Base-by-base conservation (phyloP, 2,113 vertebrate species). In the Shinisaurus crocodilurus region DNA sequence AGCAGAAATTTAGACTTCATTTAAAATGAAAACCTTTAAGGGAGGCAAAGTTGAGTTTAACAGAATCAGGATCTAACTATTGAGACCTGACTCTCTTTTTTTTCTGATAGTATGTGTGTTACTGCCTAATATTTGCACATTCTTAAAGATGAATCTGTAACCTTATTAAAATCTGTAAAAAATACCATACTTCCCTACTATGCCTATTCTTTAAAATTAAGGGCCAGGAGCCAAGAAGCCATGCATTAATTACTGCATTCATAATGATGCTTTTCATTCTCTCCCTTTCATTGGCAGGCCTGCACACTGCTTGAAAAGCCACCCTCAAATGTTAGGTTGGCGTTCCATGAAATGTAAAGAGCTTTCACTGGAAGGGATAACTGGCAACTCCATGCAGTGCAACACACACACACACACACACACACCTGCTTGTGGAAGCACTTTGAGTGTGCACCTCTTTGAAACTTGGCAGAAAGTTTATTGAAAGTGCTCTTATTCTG, bases 141-240 rank as follows among this genome's bases (percentile, higher is more conserved):
- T 63, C 60, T 63, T 63, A 63, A 63, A 63, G 60, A 63, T 23
- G 16, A 63, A 63, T 63, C 60, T 63, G 60, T 63, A 63, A 63
- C 5, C 16, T 63, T 63, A 23, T 18, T 63, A 63, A 63, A 63
- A 63, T 63, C 60, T 23, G 16, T 63, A 63, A 63, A 18, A 63
- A 63, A 18, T 12, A 63, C 20, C 54, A 63, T 10, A 63, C 60
- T 20, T 63, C 12, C 60, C 18, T 12, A 23, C 85, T 87, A 77
- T 43, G 23, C 23, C 37, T 27, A 2, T 18, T 89, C 89, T 91
- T 93, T 23, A 23, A 77, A 87, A 81, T 27, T 29, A 79, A 63
- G 88, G 85, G 3, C 37, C 3, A 50, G 79, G 77, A 94, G 67
- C 23, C 81, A 82, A 76, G 63, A 15, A 9, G 15, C 16, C n/a